Base-by-base conservation (phyloP, 2,113 vertebrate species). In the Cygnus atratus region DNA sequence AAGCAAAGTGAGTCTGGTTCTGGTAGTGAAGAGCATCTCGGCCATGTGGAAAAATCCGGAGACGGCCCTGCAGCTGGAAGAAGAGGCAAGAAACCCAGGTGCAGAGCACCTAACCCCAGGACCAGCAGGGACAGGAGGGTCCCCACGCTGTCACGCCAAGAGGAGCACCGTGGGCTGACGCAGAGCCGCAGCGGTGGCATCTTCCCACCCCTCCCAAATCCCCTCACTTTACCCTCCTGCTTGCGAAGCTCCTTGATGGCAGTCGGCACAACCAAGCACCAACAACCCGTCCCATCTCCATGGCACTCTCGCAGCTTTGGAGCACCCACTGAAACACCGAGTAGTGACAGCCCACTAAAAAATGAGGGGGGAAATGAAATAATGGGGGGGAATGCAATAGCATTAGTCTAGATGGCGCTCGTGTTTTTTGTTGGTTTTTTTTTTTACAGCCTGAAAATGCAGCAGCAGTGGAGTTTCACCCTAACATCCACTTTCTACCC, bases 281-380 rank as follows among this genome's bases (percentile, higher is more conserved):
- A 24, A 39, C 0, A 14, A 19, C 62, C 44, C 3, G 0, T 31
- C 33, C 33, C 54, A 10, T 9, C 4, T 13, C n/a, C 0, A 0
- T 12, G 26, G 20, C 84, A 13, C 46, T 6, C 1, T 0, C 2
- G 24, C 37, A 37, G 19, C 41, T 55, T 15, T 41, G 4, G 54
- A 91, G n/a, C 46, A 18, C 43, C 37, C n/a, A 6, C 1, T 0
- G 1, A 18, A 25, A 33, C 18, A 1, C 66, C 13, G 66, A 9
- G 29, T 52, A 13, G 11, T 3, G 11, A 39, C 37, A 46, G 31
- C 11, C 29, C 0, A 0, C 44, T 4, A 63, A 52, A 71, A 83
- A 86, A 84, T 1, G 17, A 46, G 55, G 33, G 14, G 41, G 58
- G 11, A 46, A 77, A 29, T 2, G 16, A 68, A 67, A 5, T 16